Conservation (phyloP, 1,140 invertebrate species). For the Maconellicoccus hirsutus region DNA sequence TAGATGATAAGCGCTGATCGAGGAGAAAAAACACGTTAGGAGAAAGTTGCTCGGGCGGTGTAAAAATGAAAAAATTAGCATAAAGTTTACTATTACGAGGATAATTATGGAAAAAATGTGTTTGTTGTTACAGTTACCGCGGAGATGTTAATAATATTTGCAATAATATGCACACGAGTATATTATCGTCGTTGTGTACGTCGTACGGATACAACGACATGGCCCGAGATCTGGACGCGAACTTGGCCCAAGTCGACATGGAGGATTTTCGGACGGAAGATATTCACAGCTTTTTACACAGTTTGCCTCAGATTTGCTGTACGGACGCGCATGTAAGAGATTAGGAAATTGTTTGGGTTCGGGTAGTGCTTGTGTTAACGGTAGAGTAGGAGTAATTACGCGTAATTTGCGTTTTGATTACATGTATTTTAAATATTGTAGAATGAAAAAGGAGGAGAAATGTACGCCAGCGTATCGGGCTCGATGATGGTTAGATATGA, state of each 20-base stretch:
- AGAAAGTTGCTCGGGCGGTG: too few species aligned
- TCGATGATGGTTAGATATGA: slow-evolving; percentile 68
- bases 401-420: slow-evolving; percentile 2
- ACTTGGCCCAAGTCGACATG: slow-evolving; percentile 87
- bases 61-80: too few species aligned
- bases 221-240: slow-evolving; percentile 77
- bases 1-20: too few species aligned
- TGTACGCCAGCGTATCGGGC: slow-evolving; percentile 66
- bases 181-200: slow-evolving; percentile 64
- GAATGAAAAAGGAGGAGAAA: slow-evolving; percentile 58
- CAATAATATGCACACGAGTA: slow-evolving; percentile 58
- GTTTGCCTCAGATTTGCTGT: slow-evolving; percentile 58
- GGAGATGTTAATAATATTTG: slow-evolving; percentile 50
- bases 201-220: slow-evolving; percentile 76
- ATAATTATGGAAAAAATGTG: slow-evolving; percentile 1
- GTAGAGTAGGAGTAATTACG: not conserved
- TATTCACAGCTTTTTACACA: slow-evolving; percentile 70
- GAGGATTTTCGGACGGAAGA: slow-evolving; percentile 84
- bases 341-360: too few species aligned
- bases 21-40: too few species aligned
- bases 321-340: slow-evolving; percentile 36
- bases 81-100: not conserved
- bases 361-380: too few species aligned
- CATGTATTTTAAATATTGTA: not conserved
- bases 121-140: slow-evolving; percentile 18